Evolutionary conservation across 2,797 vertebrate genomes (phyloP), one percentile per base, ranked within the genome.

Genomic region (Hypotaenidia philippensis): DNA sequence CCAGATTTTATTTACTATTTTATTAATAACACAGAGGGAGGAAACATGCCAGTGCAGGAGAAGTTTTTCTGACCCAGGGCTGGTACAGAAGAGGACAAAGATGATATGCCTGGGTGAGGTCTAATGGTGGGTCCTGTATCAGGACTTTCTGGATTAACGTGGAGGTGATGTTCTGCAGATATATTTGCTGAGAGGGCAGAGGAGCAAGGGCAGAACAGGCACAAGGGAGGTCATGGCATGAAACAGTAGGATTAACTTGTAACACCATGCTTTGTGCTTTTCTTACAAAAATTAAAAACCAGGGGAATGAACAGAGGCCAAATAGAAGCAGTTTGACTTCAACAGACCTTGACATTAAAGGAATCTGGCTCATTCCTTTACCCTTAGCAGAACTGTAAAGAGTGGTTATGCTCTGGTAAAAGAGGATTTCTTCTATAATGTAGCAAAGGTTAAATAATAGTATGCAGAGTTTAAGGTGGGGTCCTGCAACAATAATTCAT

Each of bases 71-170:
- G 34, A 36, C 19, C 6, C 23, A 41, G 13, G 17, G 20, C 5
- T 60, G 63, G 59, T 16, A 79, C 76, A 13, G 5, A 75, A 87
- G 23, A 82, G 27, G 27, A 38, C 21, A 80, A 74, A 69, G 50
- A 13, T 23, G 72, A 13, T 0, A 0, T 60, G 18, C 25, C 44
- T 61, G 34, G 25, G 52, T 25, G 13, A 66, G 25, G 12, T 44
- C 13, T 6, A 36, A 74, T 0, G 0, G 21, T 3, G 9, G 40
- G 20, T 70, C 22, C 21, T 63, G 8, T 34, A 34, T 1, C 5
- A 5, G 3, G 9, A 34, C 7, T 29, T 69, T 64, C 21, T 76
- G 41, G 11, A 19, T 87, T 36, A 70, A 52, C 1, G 26, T 27
- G 44, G 12, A 87, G 44, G 31, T 66, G 38, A 53, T 11, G 13